Evolutionary conservation across 2,113 vertebrate genomes (phyloP), one percentile per base, ranked within the genome.

Genomic region (Brachypteracias leptosomus): DNA sequence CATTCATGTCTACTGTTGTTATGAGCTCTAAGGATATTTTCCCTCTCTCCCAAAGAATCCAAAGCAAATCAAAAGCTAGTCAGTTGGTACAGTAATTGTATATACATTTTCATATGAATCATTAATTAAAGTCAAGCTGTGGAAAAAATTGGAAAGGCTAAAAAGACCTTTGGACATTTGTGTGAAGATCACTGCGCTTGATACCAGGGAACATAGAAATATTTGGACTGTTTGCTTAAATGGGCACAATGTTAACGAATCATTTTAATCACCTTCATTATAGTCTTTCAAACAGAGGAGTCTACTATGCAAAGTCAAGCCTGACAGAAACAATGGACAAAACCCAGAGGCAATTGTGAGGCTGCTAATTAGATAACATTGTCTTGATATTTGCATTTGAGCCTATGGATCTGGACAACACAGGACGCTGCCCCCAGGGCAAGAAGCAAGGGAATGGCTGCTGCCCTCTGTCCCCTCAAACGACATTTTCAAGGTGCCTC

Each of bases 361-460:
- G 77, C 88, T 96, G 61, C 75, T 97, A 95, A 96, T 97, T 96
- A 96, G 93, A 87, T 86, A 94, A 89, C 78, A 86, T 87, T 47
- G 49, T 86, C 79, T 87, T 91, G 61, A 84, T 95, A 93, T 96
- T 95, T 96, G 65, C 75, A 74, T 96, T 93, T 93, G 65, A 95
- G 85, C 66, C 85, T 87, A 49, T 96, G 85, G 95, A 91, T 94
- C 36, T 80, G 51, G 95, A 86, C 92, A 97, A 79, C 84, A 90
- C 3, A 54, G 33, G 40, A 29, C 14, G 12, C 58, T 94, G 78
- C 77, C 97, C 89, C 90, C 80, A 52, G 71, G 93, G 89, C 65
- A 96, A 78, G 92, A 97, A 89, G 44, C 16, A 81, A 89, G 62
- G 1, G 14, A 85, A 38, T 29, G 54, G 15, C 47, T 86, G 57